A percentile compares a stretch with the other conserved stretches of the same genome.
Conservation (phyloP, 2,113 vertebrate genomes). For the Cairina moschata region DNA sequence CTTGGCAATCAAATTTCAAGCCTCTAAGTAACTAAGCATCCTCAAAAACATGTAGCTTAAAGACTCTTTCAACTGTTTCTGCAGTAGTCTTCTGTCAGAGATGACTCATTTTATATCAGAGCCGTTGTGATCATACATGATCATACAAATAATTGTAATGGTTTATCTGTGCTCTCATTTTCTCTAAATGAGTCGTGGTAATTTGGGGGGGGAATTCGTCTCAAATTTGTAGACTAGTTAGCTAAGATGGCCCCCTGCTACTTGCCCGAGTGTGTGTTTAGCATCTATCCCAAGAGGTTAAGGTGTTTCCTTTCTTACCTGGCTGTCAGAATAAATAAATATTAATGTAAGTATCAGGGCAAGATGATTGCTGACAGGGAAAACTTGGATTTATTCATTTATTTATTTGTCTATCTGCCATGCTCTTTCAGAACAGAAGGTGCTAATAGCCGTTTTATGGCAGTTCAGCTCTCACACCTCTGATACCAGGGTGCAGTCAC, state of each 20-base stretch:
- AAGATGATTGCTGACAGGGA: background rate
- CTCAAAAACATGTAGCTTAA: background rate
- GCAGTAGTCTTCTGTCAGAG: background rate
- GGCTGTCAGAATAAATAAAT: background rate
- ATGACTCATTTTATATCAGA: background rate
- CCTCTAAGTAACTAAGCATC: background rate
- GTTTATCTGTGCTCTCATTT: background rate
- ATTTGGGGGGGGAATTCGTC: background rate
- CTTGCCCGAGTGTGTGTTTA: background rate
- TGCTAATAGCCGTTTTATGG: background rate
- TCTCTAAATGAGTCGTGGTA: background rate
- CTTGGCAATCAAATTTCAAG: background rate
- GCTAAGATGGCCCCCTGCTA: background rate
- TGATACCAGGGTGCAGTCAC: background rate
- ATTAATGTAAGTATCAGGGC: background rate
- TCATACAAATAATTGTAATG: accelerated
- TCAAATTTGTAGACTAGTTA: background rate
- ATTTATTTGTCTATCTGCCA: background rate
- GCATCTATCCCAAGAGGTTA: background rate
- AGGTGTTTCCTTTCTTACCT: background rate
- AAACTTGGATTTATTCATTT: background rate
- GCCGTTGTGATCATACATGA: background rate
- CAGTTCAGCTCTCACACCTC: background rate
- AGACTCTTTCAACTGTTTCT: background rate
- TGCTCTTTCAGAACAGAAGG: background rate